Conservation (phyloP, 2,888 invertebrate species). For the Gonocerus acuteangulatus region DNA sequence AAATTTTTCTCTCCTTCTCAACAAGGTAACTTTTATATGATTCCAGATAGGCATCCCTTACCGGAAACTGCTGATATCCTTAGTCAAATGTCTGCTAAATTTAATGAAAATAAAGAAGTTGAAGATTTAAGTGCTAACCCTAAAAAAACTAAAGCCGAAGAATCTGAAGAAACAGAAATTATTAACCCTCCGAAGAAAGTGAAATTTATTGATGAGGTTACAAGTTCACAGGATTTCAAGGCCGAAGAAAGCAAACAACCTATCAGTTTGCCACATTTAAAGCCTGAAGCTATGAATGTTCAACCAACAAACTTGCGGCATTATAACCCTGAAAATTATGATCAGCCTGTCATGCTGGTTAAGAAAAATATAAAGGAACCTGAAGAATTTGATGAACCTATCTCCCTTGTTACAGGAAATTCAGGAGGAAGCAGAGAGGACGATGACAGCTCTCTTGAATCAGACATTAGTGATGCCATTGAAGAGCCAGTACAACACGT, state of each 20-base stretch:
- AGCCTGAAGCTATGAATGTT: too few relatives aligned
- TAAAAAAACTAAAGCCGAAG: neutral
- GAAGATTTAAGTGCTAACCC: constrained; percentile 21
- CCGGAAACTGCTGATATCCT: constrained; percentile 13
- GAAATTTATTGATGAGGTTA: constrained; percentile 15
- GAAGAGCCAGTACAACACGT: constrained; percentile 62
- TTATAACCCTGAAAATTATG: too few relatives aligned
- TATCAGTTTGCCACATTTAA: too few relatives aligned
- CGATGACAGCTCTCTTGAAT: constrained; percentile 12
- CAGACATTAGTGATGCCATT: constrained; percentile 57
- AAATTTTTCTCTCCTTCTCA: neutral
- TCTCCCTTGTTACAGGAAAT: constrained; percentile 63
- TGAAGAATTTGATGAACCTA: constrained; percentile 63
- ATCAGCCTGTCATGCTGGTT: constrained; percentile 62
- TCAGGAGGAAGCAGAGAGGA: constrained; percentile 40
- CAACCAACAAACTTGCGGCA: too few relatives aligned
- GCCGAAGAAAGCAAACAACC: too few relatives aligned
- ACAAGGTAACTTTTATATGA: neutral
- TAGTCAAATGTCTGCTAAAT: constrained; percentile 32
- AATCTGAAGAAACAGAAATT: constrained; percentile 1
- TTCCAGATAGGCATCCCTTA: constrained; percentile 1
- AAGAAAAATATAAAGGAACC: constrained; percentile 38
- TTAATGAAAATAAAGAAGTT: constrained; percentile 20
- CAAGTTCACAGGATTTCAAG: too few relatives aligned
- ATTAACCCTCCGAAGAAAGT: constrained; percentile 18